Conservation (phyloP, 1,140 invertebrate species). For the Drosophila biarmipes region DNA sequence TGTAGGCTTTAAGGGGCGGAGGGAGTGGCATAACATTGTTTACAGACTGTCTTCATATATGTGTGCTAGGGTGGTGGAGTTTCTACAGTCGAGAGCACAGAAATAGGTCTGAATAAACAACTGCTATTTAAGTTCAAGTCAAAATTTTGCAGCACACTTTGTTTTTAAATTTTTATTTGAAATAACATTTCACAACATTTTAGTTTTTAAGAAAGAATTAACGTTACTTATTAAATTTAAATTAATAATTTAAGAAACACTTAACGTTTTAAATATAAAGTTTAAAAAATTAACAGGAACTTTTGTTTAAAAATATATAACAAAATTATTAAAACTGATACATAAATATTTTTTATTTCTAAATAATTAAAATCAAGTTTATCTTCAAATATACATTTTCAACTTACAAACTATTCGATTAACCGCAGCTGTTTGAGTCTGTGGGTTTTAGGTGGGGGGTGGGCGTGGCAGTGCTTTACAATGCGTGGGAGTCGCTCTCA, state of each 20-base stretch:
- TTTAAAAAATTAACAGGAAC: no score
- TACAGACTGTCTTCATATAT: slow-evolving; percentile 44
- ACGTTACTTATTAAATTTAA: background rate
- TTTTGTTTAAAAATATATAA: no score
- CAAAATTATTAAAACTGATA: no score
- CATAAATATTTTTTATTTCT: no score
- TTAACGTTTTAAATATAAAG: background rate
- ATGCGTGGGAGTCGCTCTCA: slow-evolving; percentile 45
- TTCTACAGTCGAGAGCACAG: background rate
- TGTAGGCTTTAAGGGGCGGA: slow-evolving; percentile 28
- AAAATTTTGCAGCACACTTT: background rate
- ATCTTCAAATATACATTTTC: no score
- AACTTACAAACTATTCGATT: background rate
- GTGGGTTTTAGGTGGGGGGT: background rate
- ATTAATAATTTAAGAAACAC: background rate
- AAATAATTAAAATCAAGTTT: no score
- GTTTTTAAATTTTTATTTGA: background rate
- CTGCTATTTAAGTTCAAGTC: no score
- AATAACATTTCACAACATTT: no score
- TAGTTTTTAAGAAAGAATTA: no score
- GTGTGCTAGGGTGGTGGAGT: background rate
- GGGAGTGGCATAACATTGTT: slow-evolving; percentile 40
- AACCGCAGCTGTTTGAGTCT: background rate
- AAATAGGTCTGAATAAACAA: background rate
- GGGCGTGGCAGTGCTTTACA: slow-evolving; percentile 26